These are phyloP conservation scores for Nothocercus nigrocapillus DNA, from an alignment of 2,113 vertebrate species.

Conservation along the genomic window DNA sequence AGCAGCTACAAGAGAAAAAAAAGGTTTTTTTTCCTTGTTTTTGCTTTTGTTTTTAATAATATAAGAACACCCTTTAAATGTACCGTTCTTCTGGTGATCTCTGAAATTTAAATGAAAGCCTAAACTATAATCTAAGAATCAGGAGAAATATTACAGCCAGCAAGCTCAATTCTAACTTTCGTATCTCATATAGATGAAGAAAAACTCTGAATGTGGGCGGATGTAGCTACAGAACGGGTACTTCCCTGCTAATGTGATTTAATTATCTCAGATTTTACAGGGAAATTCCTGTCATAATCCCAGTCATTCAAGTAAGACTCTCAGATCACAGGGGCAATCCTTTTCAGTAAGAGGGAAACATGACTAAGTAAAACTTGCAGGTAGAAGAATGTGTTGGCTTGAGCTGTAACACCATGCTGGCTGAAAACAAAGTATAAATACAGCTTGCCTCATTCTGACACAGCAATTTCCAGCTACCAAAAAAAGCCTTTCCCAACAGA, in stretches of 20 bases:
- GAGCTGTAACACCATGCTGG: not conserved
- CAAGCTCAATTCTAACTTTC: not conserved
- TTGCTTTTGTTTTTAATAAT: not conserved
- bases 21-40: not conserved
- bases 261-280: not conserved
- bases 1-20: not conserved
- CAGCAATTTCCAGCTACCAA: not conserved
- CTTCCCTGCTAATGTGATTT: not conserved
- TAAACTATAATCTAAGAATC: not conserved
- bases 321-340: not conserved
- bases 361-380: not conserved
- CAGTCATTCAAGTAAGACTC: not conserved
- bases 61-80: not conserved
- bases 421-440: not conserved
- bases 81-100: not conserved
- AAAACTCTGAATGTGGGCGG: not conserved
- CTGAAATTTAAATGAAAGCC: not conserved
- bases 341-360: not conserved
- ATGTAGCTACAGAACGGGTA: not conserved
- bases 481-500: not conserved
- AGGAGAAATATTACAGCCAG: not conserved
- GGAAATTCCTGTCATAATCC: not conserved
- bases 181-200: accelerated
- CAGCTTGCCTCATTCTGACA: not conserved
- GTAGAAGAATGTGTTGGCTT: not conserved